Evolutionary conservation across 2,888 invertebrate genomes (phyloP).

Genomic region (Eumacrocentrus americanus): DNA sequence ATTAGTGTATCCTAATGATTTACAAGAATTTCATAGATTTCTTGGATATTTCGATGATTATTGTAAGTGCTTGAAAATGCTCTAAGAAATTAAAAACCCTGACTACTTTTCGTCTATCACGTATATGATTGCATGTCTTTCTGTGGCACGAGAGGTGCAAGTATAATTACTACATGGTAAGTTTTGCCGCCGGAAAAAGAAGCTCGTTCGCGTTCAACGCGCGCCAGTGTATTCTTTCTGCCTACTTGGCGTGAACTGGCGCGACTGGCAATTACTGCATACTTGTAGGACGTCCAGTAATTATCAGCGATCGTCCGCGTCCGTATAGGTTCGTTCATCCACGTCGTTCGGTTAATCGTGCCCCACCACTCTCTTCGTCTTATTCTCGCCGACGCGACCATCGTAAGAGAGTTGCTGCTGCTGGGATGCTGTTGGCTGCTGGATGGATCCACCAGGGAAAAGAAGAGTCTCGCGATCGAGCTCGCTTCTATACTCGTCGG

Average conservation of each 20-base stretch:
- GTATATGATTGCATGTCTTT: background rate
- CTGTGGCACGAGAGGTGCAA: constrained; percentile 45
- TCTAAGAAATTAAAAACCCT: no score
- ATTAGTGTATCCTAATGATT: no score
- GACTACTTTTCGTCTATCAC: no score
- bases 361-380: constrained; percentile 42
- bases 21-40: no score
- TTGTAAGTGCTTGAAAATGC: no score
- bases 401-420: background rate
- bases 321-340: constrained; percentile 40
- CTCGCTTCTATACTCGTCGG: background rate
- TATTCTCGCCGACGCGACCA: constrained; percentile 23
- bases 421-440: constrained; percentile 38
- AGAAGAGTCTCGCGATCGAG: no score
- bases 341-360: constrained; percentile 43
- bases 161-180: constrained; percentile 27
- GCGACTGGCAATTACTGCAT: constrained; percentile 49
- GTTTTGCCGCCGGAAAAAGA: constrained; percentile 30
- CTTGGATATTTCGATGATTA: no score
- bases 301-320: constrained; percentile 43
- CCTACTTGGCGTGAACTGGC: constrained; percentile 42
- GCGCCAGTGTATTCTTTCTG: constrained; percentile 61
- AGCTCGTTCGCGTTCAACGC: constrained; percentile 43
- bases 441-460: no score
- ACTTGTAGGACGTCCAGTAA: constrained; percentile 50